Conservation (phyloP, 2,797 vertebrate genomes). For the Crocidura indochinensis region DNA sequence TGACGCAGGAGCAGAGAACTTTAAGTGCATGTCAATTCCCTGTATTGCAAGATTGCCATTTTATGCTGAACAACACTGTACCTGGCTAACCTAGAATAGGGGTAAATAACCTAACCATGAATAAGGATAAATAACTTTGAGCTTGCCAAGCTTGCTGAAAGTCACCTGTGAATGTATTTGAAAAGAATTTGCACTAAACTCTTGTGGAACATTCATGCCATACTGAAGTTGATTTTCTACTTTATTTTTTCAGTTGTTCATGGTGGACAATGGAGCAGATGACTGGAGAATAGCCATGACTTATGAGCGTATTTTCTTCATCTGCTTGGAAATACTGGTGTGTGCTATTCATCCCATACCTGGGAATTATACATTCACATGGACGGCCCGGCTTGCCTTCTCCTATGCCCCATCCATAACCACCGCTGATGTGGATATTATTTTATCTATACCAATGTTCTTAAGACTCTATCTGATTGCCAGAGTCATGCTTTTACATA, state of each 20-base stretch:
- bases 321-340: slow-evolving; percentile 99
- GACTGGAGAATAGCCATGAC: slow-evolving; percentile 99
- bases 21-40: not conserved
- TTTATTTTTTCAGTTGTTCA: slow-evolving; percentile 96
- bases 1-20: not conserved
- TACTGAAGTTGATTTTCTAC: slow-evolving; percentile 88
- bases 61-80: slow-evolving; percentile 19
- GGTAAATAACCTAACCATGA: too few relatives aligned
- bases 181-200: slow-evolving; percentile 69
- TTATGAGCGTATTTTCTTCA: slow-evolving; percentile 99
- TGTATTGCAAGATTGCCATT: slow-evolving; percentile 1
- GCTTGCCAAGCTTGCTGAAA: slow-evolving; percentile 61
- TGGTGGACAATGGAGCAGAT: slow-evolving; percentile 99
- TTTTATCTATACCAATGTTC: slow-evolving; percentile 99
- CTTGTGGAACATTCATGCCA: slow-evolving; percentile 74
- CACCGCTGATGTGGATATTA: slow-evolving; percentile 99
- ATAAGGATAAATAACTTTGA: not conserved
- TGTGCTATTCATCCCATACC: slow-evolving; percentile 99
- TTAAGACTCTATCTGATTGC: slow-evolving; percentile 99
- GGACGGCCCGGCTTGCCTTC: slow-evolving; percentile 99
- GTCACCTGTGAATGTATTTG: slow-evolving; percentile 67
- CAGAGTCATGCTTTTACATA: slow-evolving; percentile 99
- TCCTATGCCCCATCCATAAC: slow-evolving; percentile 97
- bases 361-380: slow-evolving; percentile 99
- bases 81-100: slow-evolving; percentile 44